Conservation (phyloP, 2,888 invertebrate genomes). For the Macrophya annulata region DNA sequence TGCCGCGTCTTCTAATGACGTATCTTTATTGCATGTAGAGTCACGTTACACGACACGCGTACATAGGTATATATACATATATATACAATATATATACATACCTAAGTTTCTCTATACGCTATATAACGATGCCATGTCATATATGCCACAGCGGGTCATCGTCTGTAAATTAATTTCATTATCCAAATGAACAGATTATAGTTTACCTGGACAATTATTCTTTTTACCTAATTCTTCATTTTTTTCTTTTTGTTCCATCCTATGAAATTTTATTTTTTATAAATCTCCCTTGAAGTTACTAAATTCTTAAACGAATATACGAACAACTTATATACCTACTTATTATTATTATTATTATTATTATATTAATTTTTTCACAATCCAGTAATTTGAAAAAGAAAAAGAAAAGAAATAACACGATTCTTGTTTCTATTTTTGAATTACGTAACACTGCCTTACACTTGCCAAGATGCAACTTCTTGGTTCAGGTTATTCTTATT, state of each 20-base stretch:
- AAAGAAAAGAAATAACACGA: background rate
- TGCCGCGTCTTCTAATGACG: constrained; percentile 31
- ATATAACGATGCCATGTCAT: no score
- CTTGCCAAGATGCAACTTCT: constrained; percentile 4
- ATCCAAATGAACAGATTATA: background rate
- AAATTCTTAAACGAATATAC: no score
- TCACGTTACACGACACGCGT: constrained; percentile 37
- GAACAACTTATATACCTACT: no score
- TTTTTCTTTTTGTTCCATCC: background rate
- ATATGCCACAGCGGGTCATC: background rate
- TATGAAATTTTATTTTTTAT: no score
- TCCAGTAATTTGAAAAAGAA: background rate
- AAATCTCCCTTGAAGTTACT: no score
- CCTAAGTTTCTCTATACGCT: no score
- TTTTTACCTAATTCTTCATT: background rate
- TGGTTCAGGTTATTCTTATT: background rate
- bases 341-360: no score
- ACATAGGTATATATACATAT: background rate
- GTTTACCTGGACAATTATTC: background rate
- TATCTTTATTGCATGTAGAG: constrained; percentile 39
- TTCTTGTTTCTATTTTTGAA: background rate
- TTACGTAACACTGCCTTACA: constrained; percentile 19
- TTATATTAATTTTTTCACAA: no score
- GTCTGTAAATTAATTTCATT: constrained; percentile 7
- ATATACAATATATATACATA: background rate